Percentiles rank a stretch among this genome's conserved stretches.
Conservation (phyloP, 1,140 invertebrate genomes). For the Drosophila repletoides region DNA sequence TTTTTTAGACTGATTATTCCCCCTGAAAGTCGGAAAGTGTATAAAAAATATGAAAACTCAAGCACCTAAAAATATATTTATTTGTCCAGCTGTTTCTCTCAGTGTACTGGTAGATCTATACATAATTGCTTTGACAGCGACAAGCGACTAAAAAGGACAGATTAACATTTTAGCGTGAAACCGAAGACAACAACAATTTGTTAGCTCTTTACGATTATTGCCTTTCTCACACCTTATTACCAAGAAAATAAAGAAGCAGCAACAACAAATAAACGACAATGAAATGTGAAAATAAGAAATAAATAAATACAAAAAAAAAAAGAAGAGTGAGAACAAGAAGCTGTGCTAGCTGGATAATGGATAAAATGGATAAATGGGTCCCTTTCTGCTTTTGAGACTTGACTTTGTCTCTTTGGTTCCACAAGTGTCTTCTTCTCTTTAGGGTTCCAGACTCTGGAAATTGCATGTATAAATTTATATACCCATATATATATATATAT, state of each 20-base stretch:
- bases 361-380: too few species aligned
- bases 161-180: constrained; percentile 77
- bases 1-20: too few species aligned
- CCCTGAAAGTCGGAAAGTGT: too few species aligned
- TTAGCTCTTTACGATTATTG: constrained; percentile 82
- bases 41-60: too few species aligned
- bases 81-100: background rate
- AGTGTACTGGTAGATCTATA: background rate
- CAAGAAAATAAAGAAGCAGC: constrained; percentile 77
- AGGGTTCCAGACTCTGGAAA: constrained; percentile 32
- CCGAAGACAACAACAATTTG: constrained; percentile 70
- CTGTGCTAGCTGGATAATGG: too few species aligned
- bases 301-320: constrained; percentile 28
- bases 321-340: constrained; percentile 51
- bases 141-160: constrained; percentile 55
- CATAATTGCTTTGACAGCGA: constrained; percentile 47
- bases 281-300: constrained; percentile 57
- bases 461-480: constrained; percentile 18
- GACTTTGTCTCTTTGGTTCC: too few species aligned
- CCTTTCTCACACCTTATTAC: constrained; percentile 82
- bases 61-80: too few species aligned
- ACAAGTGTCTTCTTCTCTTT: too few species aligned
- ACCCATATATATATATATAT: background rate
- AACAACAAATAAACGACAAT: constrained; percentile 57
- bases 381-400: too few species aligned